These are phyloP conservation scores for Hydrochoerus hydrochaeris DNA, from an alignment of 2,113 vertebrate genomes.

Conservation along the genomic window DNA sequence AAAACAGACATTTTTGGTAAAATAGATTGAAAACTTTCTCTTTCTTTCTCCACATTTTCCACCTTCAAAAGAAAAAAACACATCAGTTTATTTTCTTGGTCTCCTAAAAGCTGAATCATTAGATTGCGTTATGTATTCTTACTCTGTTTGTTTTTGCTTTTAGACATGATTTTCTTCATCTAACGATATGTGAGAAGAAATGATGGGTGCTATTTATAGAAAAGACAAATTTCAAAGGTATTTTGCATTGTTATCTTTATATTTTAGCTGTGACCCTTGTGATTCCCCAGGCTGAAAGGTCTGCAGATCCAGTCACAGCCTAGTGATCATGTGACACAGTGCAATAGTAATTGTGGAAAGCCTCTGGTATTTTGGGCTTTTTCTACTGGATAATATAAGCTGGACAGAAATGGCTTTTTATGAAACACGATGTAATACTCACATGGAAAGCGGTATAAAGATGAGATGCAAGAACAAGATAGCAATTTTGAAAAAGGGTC, in stretches of 20 bases:
- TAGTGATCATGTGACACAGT: fast-evolving
- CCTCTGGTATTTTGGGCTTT: not conserved
- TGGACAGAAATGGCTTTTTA: not conserved
- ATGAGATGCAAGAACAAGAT: not conserved
- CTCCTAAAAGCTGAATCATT: not conserved
- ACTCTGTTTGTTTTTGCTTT: not conserved
- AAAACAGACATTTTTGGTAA: not conserved
- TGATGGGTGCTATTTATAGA: not conserved
- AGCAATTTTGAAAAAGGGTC: not conserved
- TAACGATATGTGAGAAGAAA: not conserved
- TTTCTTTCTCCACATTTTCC: not conserved
- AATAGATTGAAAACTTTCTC: not conserved
- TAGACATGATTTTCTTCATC: not conserved
- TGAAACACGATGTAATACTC: not conserved
- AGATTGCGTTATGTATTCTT: not conserved
- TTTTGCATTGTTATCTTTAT: not conserved
- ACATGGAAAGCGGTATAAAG: not conserved
- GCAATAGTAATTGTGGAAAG: not conserved
- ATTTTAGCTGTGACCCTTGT: not conserved
- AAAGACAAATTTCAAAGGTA: not conserved
- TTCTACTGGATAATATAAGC: not conserved
- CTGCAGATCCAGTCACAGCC: not conserved
- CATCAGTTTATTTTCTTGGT: not conserved
- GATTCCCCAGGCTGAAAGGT: not conserved
- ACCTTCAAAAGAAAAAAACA: not conserved